These are phyloP conservation scores for Cylindroiulus punctatus DNA, from an alignment of 2,888 invertebrate species.

Conservation along the genomic window DNA sequence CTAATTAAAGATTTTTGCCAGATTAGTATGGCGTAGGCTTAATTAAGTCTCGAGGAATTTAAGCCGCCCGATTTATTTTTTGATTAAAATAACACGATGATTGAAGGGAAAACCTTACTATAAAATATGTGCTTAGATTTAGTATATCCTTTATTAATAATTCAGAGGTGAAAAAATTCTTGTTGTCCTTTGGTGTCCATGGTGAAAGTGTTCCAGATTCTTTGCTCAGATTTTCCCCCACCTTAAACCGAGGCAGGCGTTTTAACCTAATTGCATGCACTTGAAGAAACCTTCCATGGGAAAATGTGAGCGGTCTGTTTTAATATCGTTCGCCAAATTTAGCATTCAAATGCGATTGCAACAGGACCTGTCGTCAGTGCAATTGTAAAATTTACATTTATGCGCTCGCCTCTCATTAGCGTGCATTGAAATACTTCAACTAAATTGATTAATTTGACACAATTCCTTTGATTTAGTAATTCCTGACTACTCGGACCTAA, in stretches of 20 bases:
- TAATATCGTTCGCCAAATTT: slow-evolving; percentile 37
- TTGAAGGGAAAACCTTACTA: slow-evolving; percentile 42
- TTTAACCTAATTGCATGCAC: slow-evolving; percentile 43
- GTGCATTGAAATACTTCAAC: not conserved
- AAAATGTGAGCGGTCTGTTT: slow-evolving; percentile 35
- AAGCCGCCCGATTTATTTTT: not conserved
- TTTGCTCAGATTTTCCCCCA: slow-evolving; percentile 8
- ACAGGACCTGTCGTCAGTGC: not conserved
- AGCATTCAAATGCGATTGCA: slow-evolving; percentile 24
- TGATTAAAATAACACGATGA: not conserved
- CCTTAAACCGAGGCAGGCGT: slow-evolving; percentile 25
- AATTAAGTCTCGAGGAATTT: not conserved
- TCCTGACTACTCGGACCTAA: not conserved
- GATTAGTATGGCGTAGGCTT: not conserved
- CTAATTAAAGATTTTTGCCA: slow-evolving; percentile 26
- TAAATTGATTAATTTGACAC: slow-evolving; percentile 45
- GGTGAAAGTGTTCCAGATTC: slow-evolving; percentile 47
- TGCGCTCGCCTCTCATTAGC: not conserved
- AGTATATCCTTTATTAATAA: slow-evolving; percentile 44
- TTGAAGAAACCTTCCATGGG: slow-evolving; percentile 45
- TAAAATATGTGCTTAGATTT: not conserved
- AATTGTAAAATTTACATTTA: not conserved
- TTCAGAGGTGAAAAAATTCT: not conserved
- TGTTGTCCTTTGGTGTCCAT: slow-evolving; percentile 43
- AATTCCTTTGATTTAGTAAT: slow-evolving; percentile 12